Conservation (phyloP, 2,888 invertebrate species). For the Rotaria magnacalcarata region DNA sequence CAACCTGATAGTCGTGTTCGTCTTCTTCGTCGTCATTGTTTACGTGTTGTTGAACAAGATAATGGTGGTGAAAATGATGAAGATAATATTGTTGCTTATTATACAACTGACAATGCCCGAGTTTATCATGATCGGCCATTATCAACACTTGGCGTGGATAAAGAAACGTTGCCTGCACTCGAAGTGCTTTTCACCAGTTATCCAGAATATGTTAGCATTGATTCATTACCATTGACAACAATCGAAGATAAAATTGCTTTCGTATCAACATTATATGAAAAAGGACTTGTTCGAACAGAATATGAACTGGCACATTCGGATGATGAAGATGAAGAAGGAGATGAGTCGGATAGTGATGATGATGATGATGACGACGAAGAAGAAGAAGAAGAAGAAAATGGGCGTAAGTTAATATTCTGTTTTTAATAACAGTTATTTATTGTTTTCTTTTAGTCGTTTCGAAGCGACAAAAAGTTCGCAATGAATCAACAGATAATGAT, state of each 20-base stretch:
- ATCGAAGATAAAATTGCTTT: constrained; percentile 67
- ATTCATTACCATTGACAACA: constrained; percentile 68
- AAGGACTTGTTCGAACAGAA: constrained; percentile 73
- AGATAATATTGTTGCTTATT: constrained; percentile 38
- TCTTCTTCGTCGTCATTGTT: constrained; percentile 61
- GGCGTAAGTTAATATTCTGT: no score
- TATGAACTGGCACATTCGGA: constrained; percentile 60
- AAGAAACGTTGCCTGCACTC: constrained; percentile 68
- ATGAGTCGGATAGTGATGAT: neutral
- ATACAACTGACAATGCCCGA: constrained; percentile 68
- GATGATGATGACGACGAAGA: no score
- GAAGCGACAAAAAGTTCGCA: no score
- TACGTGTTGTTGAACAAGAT: constrained; percentile 46
- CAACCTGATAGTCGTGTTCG: constrained; percentile 66
- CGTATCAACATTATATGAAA: constrained; percentile 75
- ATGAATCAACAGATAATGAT: no score
- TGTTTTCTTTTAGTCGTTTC: no score
- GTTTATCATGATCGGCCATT: constrained; percentile 77
- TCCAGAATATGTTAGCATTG: constrained; percentile 72
- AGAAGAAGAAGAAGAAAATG: no score
- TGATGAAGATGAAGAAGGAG: constrained; percentile 48
- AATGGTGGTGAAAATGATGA: neutral
- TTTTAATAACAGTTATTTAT: no score
- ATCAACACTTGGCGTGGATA: constrained; percentile 72
- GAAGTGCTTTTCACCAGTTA: constrained; percentile 70